Evolutionary conservation across 2,888 invertebrate genomes (phyloP), one percentile per base, ranked within the genome.

Genomic region (Cremastinae sp.): DNA sequence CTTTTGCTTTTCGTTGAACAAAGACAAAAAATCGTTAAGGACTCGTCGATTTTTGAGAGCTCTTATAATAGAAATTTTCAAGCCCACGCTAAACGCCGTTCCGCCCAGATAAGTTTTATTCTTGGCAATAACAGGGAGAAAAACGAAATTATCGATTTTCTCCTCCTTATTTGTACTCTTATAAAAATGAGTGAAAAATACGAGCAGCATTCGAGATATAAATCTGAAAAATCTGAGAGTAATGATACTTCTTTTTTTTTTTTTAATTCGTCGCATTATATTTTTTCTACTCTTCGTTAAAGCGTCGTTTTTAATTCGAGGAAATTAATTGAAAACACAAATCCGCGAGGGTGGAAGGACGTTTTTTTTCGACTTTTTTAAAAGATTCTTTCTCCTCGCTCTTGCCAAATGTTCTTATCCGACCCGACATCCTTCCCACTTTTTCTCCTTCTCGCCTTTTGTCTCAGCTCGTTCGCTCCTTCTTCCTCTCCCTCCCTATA

Each of bases 271-370:
- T 37, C 12, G 58, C n/a, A 64, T 49, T 37, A 22, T 20, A 37
- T 47, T 58, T 80, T 78, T 78, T 81, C 77, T 35, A 12, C 28
- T 51, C 20, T 55, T 8, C 28, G 28, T 28, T 28, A 28, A 28
- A 79, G 83, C 83, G 82, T 85, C 82, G 83, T 82, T 84, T 83
- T 85, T 85, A 84, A 84, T 84, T 84, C 83, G 79, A 79, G 84
- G 80, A 86, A 87, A 87, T 87, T 87, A 87, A 87, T 88, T 86
- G 86, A 85, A 85, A 86, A 85, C 80, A 83, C 87, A 84, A 87
- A 86, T 85, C 85, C 81, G 81, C 79, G 81, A 75, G 82, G 51
- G 71, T 58, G 55, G 73, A 61, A 28, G 66, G 28, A 39, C 12
- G 20, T 35, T 76, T 80, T 78, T 79, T 83, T 83, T 80, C 74